Base-by-base conservation (phyloP, 2,113 vertebrate genomes). In the Strix aluco region DNA sequence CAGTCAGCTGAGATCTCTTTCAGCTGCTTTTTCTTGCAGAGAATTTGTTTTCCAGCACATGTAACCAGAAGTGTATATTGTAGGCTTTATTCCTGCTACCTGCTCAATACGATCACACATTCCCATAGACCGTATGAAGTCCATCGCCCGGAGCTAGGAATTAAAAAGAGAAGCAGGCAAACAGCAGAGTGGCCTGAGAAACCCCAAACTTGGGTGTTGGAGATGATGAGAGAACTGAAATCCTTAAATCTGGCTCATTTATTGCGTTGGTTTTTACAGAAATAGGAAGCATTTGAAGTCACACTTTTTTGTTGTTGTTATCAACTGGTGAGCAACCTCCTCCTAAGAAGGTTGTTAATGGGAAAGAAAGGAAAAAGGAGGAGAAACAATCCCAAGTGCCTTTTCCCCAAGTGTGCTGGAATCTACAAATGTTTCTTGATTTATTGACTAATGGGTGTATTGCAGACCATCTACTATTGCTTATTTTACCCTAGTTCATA, bases 31-130 rank as follows among this genome's bases (percentile, higher is more conserved):
- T 49, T 57, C 42, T 42, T 57, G 52, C 44, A 20, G 57, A 71
- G 44, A n/a, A 65, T 40, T 46, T 52, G 13, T 58, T 59, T 71
- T 38, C 27, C 25, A 7, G 34, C 3, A 15, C 17, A 0, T 0
- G 16, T 5, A 70, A 57, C 4, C 21, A 20, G 25, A 32, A 75
- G 10, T 4, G 22, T 14, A 4, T 15, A 30, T 2, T 5, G 26
- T 1, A 8, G 59, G 22, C 8, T 86, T 49, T 21, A 47, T 29
- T 61, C 23, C 58, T 18, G 44, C 22, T 29, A 17, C 20, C 47
- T 49, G 40, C 46, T 36, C 22, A 5, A 13, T 2, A 6, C 0
- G 36, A 62, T 22, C 42, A 2, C 32, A 4, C 19, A 0, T 67
- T 49, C 44, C 29, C 17, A 4, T 4, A 42, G 38, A 25, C 12